phyloP scores from a whole-genome alignment of 2,113 vertebrate species.

The Gymnorhina tibicen region DNA sequence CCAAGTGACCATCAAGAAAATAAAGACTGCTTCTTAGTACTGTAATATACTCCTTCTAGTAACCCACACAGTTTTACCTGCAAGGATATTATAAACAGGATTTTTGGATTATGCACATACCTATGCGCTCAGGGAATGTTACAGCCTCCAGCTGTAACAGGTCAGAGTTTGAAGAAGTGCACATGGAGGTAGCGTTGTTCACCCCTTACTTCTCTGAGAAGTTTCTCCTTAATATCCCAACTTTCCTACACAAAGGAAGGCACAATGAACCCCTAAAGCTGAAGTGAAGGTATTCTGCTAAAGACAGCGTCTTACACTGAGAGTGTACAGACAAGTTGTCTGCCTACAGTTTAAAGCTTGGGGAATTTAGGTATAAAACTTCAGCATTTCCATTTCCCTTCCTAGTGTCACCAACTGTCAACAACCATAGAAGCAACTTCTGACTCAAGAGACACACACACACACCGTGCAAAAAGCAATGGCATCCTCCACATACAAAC shows the following conservation, averaged over 20 bases:
- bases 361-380: background rate
- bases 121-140: background rate
- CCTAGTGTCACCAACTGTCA: background rate
- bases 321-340: background rate
- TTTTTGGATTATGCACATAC: background rate
- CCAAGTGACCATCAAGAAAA: background rate
- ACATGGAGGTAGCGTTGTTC: background rate
- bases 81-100: background rate
- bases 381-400: background rate
- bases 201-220: background rate
- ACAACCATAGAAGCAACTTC: background rate
- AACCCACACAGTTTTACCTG: background rate
- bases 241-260: background rate
- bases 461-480: background rate
- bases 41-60: background rate
- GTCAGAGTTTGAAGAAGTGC: background rate
- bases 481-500: background rate
- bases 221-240: background rate
- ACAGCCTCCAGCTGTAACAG: background rate
- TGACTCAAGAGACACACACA: background rate
- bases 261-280: background rate
- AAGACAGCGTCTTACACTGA: background rate
- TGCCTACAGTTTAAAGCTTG: background rate
- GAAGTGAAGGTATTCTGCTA: background rate
- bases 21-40: background rate